phyloP scores from a whole-genome alignment of 53 echinoderm and acorn worm species.

The Hippasteria phrygiana region DNA sequence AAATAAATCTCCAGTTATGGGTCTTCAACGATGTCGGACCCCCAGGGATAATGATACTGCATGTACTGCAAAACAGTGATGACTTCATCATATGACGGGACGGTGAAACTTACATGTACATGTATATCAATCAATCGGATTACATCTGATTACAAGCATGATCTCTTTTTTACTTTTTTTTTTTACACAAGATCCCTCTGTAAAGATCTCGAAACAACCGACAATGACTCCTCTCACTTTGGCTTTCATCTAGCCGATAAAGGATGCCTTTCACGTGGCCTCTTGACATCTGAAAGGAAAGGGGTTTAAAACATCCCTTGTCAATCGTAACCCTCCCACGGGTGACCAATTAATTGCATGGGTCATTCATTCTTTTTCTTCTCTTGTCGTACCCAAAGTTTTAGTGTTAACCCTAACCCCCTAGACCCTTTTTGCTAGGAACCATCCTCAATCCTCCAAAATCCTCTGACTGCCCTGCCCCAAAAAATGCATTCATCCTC shows the following conservation, averaged over 20 bases:
- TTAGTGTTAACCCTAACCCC: too few species aligned
- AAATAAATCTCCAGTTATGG: not conserved
- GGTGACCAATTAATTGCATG: not conserved
- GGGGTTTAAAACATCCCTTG: not conserved
- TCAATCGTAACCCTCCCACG: not conserved
- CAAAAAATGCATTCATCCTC: too few species aligned
- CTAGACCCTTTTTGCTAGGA: too few species aligned
- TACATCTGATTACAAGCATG: not conserved
- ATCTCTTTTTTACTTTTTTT: too few species aligned
- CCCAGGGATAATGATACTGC: too few species aligned
- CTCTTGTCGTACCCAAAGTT: too few species aligned
- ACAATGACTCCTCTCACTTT: not conserved
- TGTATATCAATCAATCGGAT: not conserved
- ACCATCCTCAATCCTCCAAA: too few species aligned
- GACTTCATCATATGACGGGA: not conserved
- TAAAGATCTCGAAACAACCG: not conserved
- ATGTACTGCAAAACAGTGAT: too few species aligned
- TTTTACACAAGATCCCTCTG: not conserved
- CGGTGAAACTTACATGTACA: not conserved
- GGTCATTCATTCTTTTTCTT: not conserved
- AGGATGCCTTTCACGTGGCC: not conserved
- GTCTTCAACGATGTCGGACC: not conserved
- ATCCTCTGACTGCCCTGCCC: too few species aligned
- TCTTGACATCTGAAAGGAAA: conserved; percentile 15
- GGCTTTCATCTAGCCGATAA: not conserved